These are phyloP conservation scores for Saguinus midas DNA, from an alignment of 2,113 vertebrate species.

Conservation along the genomic window DNA sequence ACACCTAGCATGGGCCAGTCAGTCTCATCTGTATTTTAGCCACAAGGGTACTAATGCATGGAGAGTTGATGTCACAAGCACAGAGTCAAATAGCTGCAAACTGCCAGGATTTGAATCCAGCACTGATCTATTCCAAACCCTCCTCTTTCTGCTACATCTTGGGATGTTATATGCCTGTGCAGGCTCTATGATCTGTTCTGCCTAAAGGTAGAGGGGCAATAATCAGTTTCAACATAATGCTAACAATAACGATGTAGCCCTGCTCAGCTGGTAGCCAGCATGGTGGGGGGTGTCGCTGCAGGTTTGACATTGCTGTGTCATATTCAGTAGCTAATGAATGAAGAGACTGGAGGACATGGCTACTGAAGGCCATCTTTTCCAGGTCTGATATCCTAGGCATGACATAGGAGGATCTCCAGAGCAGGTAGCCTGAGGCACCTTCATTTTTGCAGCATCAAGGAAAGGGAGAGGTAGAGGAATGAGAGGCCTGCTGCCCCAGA, in stretches of 20 bases:
- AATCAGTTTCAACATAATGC: not conserved
- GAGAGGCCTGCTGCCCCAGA: accelerated
- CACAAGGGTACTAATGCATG: not conserved
- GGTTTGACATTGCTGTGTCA: not conserved
- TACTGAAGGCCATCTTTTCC: not conserved
- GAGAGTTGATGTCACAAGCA: not conserved
- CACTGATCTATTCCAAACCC: not conserved
- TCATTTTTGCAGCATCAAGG: not conserved
- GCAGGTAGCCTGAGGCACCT: not conserved
- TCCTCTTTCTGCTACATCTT: not conserved
- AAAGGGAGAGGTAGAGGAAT: not conserved
- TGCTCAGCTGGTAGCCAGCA: not conserved
- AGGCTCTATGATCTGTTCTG: not conserved
- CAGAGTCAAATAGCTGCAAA: not conserved
- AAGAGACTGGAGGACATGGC: not conserved
- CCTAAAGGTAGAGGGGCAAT: not conserved
- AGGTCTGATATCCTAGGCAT: not conserved
- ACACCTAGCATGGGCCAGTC: no score
- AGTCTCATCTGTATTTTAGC: not conserved
- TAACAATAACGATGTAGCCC: not conserved
- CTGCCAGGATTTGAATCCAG: not conserved
- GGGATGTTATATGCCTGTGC: not conserved
- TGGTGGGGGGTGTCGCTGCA: not conserved
- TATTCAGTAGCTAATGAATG: not conserved
- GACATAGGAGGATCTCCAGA: not conserved